Base-by-base conservation (phyloP, 92 coral and sea anemone species). In the Phenganax stokvisi region DNA sequence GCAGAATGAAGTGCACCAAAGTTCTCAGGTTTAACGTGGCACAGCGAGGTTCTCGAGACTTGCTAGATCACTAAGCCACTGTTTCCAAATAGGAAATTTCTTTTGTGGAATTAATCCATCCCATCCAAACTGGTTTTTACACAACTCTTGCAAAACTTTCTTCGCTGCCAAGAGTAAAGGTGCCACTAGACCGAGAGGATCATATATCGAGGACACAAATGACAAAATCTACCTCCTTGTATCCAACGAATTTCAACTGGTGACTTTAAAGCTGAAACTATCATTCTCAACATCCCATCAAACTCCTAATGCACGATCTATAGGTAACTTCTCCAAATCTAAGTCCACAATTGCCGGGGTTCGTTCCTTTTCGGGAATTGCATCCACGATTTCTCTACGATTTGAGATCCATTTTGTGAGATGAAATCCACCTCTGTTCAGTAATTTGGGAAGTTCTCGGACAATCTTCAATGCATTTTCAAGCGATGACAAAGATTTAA, bases 141-240 rank as follows among this genome's bases (percentile, higher is more conserved):
- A 84, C 55, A 84, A 61, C 61, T 84, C 85, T 55, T 84, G 90
- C 15, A 87, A 65, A 20, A 87, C 31, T 57, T 57, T 44, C 76
- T 87, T 87, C 15, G 87, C 87, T 37, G 80, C 85, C 64, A 87
- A 68, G 4, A 78, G 58, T 8, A 87, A 54, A 12, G 89, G 87
- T 16, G 81, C 65, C 30, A 79, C 84, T 47, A 87, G 57, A 15
- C 86, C 86, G 12, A 86, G 73, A 25, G 86, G 86, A 76, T 86
- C 85, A 70, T 51, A 81, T 8, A 70, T 59, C 70, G 85, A 81
- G 52, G 85, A 81, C 15, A 68, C 78, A 57, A 73, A 82, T 57
- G 73, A 82, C 56, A 82, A 67, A 60, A 82, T 57, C 71, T 63
- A 63, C 17, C 85, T 82, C 55, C 79, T 52, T 25, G 85, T 72